A percentile compares a stretch with the other conserved stretches of the same genome.
phyloP scores from a whole-genome alignment of 1,140 invertebrate genomes.

The Delia radicum region DNA sequence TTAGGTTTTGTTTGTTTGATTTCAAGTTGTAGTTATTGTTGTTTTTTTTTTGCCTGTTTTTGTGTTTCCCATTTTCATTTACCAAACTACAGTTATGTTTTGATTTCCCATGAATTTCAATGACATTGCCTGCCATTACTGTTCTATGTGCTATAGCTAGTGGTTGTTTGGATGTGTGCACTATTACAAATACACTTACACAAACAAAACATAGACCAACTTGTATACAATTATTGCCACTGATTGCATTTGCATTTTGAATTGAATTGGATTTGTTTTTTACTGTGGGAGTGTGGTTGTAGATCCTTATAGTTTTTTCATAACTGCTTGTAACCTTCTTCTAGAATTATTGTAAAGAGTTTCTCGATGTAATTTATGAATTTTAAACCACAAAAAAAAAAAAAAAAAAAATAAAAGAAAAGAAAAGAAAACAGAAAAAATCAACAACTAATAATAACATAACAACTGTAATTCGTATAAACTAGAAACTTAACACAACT shows the following conservation, averaged over 20 bases:
- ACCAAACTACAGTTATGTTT: not conserved
- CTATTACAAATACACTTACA: not conserved
- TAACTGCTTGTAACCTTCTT: not conserved
- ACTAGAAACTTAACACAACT: not conserved
- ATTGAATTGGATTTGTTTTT: slow-evolving; percentile 24
- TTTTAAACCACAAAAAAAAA: not conserved
- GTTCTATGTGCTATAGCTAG: too few species aligned
- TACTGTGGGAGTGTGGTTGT: slow-evolving; percentile 1
- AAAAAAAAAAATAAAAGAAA: not conserved
- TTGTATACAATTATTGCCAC: slow-evolving; percentile 5
- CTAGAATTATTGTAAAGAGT: slow-evolving; percentile 1
- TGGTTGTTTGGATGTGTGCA: not conserved
- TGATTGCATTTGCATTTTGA: slow-evolving; percentile 23
- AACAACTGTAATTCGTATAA: not conserved
- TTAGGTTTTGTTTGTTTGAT: not conserved
- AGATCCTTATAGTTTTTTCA: not conserved
- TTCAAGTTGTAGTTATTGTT: not conserved
- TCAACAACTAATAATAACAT: not conserved
- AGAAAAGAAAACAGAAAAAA: not conserved
- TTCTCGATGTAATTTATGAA: slow-evolving; percentile 8
- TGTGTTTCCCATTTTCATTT: not conserved
- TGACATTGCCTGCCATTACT: not conserved
- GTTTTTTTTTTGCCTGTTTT: too few species aligned
- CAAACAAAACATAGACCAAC: not conserved
- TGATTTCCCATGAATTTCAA: slow-evolving; percentile 14